Percentiles rank a stretch among this genome's conserved stretches.
Evolutionary conservation across 2,888 invertebrate genomes (phyloP).

Genomic region (Globia sparganii): DNA sequence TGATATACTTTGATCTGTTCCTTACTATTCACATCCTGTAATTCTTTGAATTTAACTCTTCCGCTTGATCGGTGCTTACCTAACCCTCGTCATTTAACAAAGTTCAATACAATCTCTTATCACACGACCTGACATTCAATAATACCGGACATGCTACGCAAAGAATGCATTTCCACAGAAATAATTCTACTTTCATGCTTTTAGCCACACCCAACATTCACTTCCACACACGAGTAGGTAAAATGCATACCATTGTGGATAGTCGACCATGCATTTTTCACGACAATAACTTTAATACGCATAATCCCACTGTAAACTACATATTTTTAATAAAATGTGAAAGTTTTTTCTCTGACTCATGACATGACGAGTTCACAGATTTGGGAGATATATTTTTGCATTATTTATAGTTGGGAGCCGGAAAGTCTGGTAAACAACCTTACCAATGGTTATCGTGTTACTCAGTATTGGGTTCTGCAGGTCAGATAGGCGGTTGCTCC

Average conservation of each 20-base stretch:
- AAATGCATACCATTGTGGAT: constrained; percentile 47
- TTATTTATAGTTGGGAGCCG: background rate
- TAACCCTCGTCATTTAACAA: constrained; percentile 27
- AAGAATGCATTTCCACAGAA: constrained; percentile 55
- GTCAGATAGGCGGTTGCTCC: too few relatives aligned
- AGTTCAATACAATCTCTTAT: constrained; percentile 18
- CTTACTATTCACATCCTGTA: constrained; percentile 17
- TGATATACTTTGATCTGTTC: background rate
- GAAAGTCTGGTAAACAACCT: background rate
- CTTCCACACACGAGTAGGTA: constrained; percentile 28
- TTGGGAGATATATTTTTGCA: background rate
- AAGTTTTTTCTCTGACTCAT: constrained; percentile 42
- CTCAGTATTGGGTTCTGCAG: too few relatives aligned
- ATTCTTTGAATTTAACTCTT: constrained; percentile 22
- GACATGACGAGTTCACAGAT: constrained; percentile 10
- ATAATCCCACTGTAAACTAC: constrained; percentile 11
- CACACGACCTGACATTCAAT: constrained; percentile 27
- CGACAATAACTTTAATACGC: constrained; percentile 40
- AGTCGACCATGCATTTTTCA: constrained; percentile 38
- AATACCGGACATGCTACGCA: constrained; percentile 24
- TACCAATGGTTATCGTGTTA: too few relatives aligned
- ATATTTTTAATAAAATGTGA: constrained; percentile 35
- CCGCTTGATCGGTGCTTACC: background rate
- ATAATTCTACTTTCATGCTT: constrained; percentile 55
- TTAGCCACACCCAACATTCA: constrained; percentile 53